Percentiles rank a stretch among this genome's conserved stretches.
phyloP scores from a whole-genome alignment of 2,113 vertebrate species.

The Cyanoderma ruficeps region DNA sequence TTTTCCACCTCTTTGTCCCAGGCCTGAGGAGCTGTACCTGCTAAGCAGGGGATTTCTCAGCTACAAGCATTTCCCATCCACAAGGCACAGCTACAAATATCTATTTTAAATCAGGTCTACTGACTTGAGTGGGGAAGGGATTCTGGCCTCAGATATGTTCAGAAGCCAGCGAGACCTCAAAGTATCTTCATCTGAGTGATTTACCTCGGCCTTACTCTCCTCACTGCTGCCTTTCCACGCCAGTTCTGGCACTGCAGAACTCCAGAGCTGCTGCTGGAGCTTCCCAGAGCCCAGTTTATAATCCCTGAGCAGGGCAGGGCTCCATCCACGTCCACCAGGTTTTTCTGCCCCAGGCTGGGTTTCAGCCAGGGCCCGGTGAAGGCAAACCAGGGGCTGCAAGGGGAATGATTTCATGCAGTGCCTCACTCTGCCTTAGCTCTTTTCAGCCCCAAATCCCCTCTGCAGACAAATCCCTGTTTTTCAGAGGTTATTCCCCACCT shows the following conservation, averaged over 20 bases:
- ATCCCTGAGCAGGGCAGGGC: background rate
- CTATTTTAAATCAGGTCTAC: background rate
- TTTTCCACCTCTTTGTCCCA: background rate
- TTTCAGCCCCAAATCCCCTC: background rate
- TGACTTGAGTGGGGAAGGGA: background rate
- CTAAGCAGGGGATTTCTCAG: background rate
- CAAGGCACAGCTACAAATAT: background rate
- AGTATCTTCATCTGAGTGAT: background rate
- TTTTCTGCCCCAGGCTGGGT: background rate
- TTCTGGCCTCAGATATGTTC: background rate
- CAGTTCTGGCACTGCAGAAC: background rate
- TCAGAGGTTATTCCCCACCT: background rate
- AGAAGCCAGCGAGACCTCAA: background rate
- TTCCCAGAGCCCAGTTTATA: background rate
- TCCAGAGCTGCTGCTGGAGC: background rate
- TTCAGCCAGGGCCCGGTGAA: background rate
- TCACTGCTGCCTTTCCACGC: background rate
- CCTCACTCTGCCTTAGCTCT: background rate
- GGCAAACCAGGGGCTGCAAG: background rate
- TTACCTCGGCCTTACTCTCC: background rate
- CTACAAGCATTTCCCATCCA: background rate
- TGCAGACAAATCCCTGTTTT: background rate
- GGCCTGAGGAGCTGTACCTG: background rate
- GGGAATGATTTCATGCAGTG: background rate
- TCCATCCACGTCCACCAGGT: background rate